Conservation (phyloP, 1,140 invertebrate genomes). For the Sycophaga agraensis region DNA sequence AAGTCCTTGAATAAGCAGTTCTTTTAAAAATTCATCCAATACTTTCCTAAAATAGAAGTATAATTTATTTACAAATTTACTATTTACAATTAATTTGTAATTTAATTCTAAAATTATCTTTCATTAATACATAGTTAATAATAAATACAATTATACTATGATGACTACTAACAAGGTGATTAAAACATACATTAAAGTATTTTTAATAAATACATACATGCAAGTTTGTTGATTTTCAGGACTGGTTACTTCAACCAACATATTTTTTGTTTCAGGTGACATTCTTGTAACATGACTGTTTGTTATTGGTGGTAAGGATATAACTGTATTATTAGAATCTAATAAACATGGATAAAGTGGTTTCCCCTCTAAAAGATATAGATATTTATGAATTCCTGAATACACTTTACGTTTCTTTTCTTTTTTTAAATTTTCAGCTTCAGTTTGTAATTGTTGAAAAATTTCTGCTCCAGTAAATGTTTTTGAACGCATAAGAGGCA, state of each 20-base stretch:
- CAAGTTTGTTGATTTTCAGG: constrained; percentile 65
- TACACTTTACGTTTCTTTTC: constrained; percentile 80
- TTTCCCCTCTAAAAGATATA: constrained; percentile 77
- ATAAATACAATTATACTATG: no score
- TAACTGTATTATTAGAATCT: constrained; percentile 64
- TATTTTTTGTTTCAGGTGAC: constrained; percentile 64
- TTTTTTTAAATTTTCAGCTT: constrained; percentile 74
- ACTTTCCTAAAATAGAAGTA: constrained; percentile 55
- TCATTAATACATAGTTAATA: no score
- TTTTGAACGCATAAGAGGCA: constrained; percentile 65
- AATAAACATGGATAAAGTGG: constrained; percentile 70
- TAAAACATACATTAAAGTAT: not conserved
- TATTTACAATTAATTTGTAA: not conserved
- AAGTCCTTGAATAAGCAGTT: constrained; percentile 62
- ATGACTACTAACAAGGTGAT: no score
- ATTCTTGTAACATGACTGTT: constrained; percentile 80
- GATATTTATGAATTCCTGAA: constrained; percentile 79
- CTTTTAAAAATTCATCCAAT: constrained; percentile 67
- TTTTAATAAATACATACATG: constrained; percentile 49
- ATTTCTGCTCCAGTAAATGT: constrained; percentile 66
- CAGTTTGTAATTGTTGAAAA: constrained; percentile 67
- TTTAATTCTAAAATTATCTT: no score
- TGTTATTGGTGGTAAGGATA: constrained; percentile 83
- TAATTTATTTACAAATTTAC: not conserved
- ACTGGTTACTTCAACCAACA: constrained; percentile 80